phyloP scores from a whole-genome alignment of 2,113 vertebrate genomes.

The Lanius ludovicianus region DNA sequence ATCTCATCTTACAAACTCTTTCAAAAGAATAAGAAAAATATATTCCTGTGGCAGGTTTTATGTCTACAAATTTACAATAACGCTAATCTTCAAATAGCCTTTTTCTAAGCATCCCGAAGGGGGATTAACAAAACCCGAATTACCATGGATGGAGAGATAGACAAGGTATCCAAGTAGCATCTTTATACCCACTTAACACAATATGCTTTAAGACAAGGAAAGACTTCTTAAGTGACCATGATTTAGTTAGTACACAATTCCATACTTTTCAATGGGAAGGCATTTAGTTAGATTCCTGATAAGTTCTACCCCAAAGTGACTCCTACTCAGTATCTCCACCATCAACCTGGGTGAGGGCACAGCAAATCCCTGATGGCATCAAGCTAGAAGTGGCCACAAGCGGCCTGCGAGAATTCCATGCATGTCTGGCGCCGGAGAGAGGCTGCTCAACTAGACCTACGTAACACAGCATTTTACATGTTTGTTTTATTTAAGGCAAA shows the following conservation, averaged over 20 bases:
- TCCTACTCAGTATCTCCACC: neutral
- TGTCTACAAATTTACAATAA: neutral
- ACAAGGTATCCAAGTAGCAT: neutral
- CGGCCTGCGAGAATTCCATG: neutral
- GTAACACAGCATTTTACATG: accelerated
- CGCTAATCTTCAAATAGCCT: neutral
- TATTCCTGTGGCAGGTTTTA: neutral
- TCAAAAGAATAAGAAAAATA: neutral
- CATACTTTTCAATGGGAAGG: accelerated
- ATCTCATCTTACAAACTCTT: neutral
- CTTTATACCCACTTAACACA: neutral
- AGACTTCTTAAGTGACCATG: neutral
- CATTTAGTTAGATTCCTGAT: neutral
- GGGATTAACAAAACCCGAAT: neutral
- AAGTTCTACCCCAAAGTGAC: neutral
- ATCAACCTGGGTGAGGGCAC: accelerated
- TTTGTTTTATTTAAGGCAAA: neutral
- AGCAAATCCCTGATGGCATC: neutral
- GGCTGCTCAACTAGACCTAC: accelerated
- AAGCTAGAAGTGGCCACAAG: accelerated
- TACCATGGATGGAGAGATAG: neutral
- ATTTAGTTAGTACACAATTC: neutral
- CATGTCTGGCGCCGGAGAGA: neutral
- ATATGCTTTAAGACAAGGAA: neutral
- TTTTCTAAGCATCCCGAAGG: neutral